These are phyloP conservation scores for Pangasius djambal DNA, from an alignment of 2,797 vertebrate species.

Conservation along the genomic window DNA sequence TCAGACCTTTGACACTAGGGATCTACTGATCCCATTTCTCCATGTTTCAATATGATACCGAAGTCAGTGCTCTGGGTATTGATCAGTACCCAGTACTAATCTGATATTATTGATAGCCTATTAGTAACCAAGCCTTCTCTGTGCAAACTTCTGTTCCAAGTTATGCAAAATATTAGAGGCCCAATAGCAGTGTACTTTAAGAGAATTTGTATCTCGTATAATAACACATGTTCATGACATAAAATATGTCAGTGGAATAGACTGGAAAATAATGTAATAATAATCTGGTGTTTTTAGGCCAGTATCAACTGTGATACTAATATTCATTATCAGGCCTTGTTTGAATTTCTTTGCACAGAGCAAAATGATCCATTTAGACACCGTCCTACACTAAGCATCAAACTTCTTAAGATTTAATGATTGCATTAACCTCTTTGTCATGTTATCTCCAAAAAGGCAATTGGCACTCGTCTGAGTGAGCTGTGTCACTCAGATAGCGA, in stretches of 20 bases:
- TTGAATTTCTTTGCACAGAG: neutral
- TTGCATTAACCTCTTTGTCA: neutral
- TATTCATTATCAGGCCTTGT: neutral
- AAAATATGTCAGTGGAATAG: neutral
- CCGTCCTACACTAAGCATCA: slow-evolving; percentile 11
- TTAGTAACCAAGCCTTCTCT: neutral
- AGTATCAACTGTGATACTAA: neutral
- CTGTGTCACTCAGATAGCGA: slow-evolving; percentile 95
- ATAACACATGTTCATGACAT: neutral
- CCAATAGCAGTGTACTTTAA: too few species aligned
- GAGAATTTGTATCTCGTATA: neutral
- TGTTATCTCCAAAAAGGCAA: slow-evolving; percentile 77
- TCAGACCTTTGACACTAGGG: neutral
- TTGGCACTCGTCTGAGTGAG: slow-evolving; percentile 91
- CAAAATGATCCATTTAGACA: neutral
- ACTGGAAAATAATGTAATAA: neutral
- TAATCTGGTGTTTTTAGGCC: neutral
- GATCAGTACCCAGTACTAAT: neutral
- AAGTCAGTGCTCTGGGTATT: neutral
- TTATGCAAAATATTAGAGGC: neutral
- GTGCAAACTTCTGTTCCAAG: neutral
- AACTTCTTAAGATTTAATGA: neutral
- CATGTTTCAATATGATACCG: neutral
- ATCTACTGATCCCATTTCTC: neutral
- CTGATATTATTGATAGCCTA: neutral